Base-by-base conservation (phyloP, 2,113 vertebrate genomes). In the Pongo pygmaeus region DNA sequence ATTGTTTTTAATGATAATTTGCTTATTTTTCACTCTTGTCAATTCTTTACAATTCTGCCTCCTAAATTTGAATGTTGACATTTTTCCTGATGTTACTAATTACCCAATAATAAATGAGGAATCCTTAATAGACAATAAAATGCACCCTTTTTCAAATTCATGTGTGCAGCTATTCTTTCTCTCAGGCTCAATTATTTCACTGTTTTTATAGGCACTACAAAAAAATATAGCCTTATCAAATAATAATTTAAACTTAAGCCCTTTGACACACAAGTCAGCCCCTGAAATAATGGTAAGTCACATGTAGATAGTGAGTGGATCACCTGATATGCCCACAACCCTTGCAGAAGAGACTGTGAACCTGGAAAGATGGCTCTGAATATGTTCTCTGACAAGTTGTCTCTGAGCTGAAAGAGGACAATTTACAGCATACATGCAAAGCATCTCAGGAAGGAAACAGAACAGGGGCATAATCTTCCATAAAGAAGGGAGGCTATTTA, bases 351-450 rank as follows among this genome's bases (percentile, higher is more conserved):
- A 6, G 1, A 91, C 77, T 93, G 61, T 78, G 94, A 92, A 96
- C 61, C 20, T 50, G 3, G 20, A 81, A 46, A 46, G 97, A 96
- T 75, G 90, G 89, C 97, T 96, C 96, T 89, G 89, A 75, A 72
- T 52, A 93, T 67, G 93, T 94, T 78, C 89, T 92, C 89, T 46
- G 57, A 96, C 86, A 90, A 16, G 35, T 35, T 2, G 13, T 81
- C 89, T 85, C 85, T 92, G 94, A 97, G 93, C 96, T 87, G 72
- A 85, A 97, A 97, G 11, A 96, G 93, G 96, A 96, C 97, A 90
- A 97, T 97, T 98, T 97, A 23, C 89, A 96, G 96, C 91, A 97
- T 97, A 96, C 83, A 64, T 96, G 90, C 80, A 98, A 98, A 98
- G 70, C 50, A 94, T 52, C 95, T 91, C 77, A 80, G 81, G 93